Percentiles rank a stretch among this genome's conserved stretches.
Evolutionary conservation across 2,888 invertebrate genomes (phyloP).

Genomic region (Melipona beecheii): DNA sequence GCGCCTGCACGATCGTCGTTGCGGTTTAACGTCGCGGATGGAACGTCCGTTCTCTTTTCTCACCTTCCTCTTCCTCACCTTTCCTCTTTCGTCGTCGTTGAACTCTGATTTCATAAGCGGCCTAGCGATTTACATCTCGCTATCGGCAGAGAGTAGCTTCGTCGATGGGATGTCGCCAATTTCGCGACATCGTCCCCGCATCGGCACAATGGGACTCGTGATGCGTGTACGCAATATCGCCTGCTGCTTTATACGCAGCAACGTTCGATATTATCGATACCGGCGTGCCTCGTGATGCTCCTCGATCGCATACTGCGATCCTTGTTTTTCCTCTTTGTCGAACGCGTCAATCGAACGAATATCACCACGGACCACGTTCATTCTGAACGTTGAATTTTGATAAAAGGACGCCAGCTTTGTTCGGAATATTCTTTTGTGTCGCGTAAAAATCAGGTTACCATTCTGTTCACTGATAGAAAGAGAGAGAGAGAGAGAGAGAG

Average conservation of each 20-base stretch:
- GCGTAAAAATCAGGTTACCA: not conserved
- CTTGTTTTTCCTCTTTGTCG: not conserved
- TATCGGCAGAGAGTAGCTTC: conserved; percentile 23
- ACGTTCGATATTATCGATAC: conserved; percentile 33
- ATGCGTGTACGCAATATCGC: conserved; percentile 51
- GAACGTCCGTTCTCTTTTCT: conserved; percentile 58
- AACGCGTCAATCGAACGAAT: not conserved
- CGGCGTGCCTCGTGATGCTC: not conserved
- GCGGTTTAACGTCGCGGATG: conserved; percentile 74
- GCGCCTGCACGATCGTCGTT: conserved; percentile 57
- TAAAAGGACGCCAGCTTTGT: not conserved
- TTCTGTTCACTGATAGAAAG: not conserved
- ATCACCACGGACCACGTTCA: too few relatives aligned
- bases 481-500: not conserved
- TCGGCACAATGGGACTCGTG: conserved; percentile 48
- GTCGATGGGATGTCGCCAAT: conserved; percentile 22
- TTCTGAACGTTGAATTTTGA: not conserved
- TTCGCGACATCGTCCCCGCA: conserved; percentile 18
- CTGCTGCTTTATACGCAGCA: conserved; percentile 27
- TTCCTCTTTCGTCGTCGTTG: conserved; percentile 5
- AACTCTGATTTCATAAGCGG: conserved; percentile 63
- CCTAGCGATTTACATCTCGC: conserved; percentile 68
- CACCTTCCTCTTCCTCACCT: not conserved
- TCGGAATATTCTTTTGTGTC: not conserved
- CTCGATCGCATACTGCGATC: not conserved